A percentile compares a stretch with the other conserved stretches of the same genome.
Conservation (phyloP, 1,140 invertebrate genomes). For the Bombus vancouverensis region DNA sequence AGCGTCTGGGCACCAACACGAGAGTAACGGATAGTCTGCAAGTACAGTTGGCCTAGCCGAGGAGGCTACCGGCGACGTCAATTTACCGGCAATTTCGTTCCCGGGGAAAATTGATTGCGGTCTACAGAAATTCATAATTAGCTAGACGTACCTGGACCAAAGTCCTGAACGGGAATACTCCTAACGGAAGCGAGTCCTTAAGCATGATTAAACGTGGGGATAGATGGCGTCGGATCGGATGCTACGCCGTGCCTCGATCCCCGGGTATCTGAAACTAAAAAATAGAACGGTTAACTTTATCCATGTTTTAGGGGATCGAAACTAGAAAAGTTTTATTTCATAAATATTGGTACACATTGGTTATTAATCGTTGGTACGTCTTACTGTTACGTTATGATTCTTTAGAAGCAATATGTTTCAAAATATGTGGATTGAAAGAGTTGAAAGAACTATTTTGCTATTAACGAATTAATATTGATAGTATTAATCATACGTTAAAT, state of each 20-base stretch:
- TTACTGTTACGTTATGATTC: too few species aligned
- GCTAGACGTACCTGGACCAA: slow-evolving; percentile 60
- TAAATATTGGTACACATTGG: neutral
- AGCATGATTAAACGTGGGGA: slow-evolving; percentile 64
- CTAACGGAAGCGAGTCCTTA: slow-evolving; percentile 50
- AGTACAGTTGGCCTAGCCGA: slow-evolving; percentile 59
- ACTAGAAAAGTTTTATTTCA: too few species aligned
- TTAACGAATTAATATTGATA: too few species aligned
- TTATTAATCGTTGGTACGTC: neutral
- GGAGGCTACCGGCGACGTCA: slow-evolving; percentile 64
- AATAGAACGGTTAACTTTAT: neutral
- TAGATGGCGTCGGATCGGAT: slow-evolving; percentile 42
- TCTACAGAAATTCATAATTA: slow-evolving; percentile 70
- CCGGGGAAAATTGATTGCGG: slow-evolving; percentile 70
- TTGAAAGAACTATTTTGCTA: too few species aligned
- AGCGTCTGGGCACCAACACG: slow-evolving; percentile 59
- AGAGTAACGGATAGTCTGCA: slow-evolving; percentile 60
- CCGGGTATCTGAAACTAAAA: neutral
- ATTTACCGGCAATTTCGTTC: slow-evolving; percentile 71
- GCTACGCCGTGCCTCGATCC: neutral
- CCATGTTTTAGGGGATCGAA: too few species aligned
- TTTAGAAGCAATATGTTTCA: too few species aligned
- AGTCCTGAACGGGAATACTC: slow-evolving; percentile 51
- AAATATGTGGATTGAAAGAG: too few species aligned
- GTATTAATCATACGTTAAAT: too few species aligned